Evolutionary conservation across 2,797 vertebrate genomes (phyloP), one percentile per base, ranked within the genome.

Genomic region (Eleutherodactylus coqui): DNA sequence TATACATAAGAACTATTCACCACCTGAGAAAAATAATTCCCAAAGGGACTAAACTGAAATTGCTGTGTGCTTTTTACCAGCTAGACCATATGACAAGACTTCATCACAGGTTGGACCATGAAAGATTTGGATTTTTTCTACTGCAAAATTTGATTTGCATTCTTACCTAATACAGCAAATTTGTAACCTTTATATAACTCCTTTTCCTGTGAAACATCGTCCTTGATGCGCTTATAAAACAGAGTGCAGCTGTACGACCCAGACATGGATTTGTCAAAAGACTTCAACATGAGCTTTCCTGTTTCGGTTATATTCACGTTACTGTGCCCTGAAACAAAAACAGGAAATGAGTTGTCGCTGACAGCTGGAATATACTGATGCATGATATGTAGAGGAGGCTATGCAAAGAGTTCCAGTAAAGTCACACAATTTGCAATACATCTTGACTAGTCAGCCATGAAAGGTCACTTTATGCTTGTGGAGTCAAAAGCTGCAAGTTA

Each of bases 131-230:
- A 32, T 73, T 73, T n/a, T 27, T 45, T 73, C 24, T 16, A 45
- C 24, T 7, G 24, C 38, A 43, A n/a, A 45, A 41, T 43, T n/a
- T 45, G 53, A 1, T 1, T 7, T 72, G 21, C 58, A 73, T 43
- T 81, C 92, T 93, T 93, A 94, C 93, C 93, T 10, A 93, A 93
- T 5, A 94, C 45, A 91, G 91, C 87, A 86, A 95, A 95, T 80
- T 88, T 89, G 6, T 94, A 93, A 0, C 27, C 86, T 47, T 89
- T 90, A 55, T 88, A 80, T 19, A 80, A 11, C 21, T 88, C 78
- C 51, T 47, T 90, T 85, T 94, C 93, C 85, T 90, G 88, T 60
- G 89, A 90, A 2, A 91, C 91, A 0, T 86, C 89, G 14, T 85
- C 88, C 85, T 90, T 88, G n/a, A 95, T 41, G 85, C 86, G 87